phyloP scores from a whole-genome alignment of 2,113 vertebrate genomes.

The Malaclemys terrapin region DNA sequence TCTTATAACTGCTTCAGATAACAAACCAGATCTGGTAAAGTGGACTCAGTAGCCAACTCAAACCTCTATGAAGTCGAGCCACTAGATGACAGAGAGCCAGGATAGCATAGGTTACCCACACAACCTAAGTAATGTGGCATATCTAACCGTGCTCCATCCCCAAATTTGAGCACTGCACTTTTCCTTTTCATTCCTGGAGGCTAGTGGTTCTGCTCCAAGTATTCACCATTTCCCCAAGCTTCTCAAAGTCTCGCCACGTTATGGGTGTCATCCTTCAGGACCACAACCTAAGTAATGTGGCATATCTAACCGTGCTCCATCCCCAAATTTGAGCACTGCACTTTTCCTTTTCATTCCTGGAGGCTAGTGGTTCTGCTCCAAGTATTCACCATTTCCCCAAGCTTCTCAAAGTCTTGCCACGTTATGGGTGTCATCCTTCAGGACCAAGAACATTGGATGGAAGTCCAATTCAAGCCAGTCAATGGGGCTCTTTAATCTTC shows the following conservation, averaged over 20 bases:
- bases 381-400: neutral
- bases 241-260: neutral
- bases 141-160: neutral
- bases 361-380: neutral
- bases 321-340: neutral
- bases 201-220: neutral
- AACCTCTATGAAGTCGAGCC: neutral
- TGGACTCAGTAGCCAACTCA: neutral
- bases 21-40: neutral
- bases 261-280: neutral
- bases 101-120: neutral
- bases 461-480: neutral
- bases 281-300: neutral
- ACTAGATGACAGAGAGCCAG: neutral
- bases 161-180: neutral
- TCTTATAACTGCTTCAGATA: neutral
- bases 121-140: neutral
- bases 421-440: neutral
- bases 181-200: neutral
- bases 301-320: neutral
- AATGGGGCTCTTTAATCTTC: neutral
- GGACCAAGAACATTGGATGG: neutral
- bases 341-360: neutral
- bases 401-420: neutral
- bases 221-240: neutral